These are phyloP conservation scores for Liolophura sinensis DNA, from an alignment of 1,140 invertebrate species.

Conservation along the genomic window DNA sequence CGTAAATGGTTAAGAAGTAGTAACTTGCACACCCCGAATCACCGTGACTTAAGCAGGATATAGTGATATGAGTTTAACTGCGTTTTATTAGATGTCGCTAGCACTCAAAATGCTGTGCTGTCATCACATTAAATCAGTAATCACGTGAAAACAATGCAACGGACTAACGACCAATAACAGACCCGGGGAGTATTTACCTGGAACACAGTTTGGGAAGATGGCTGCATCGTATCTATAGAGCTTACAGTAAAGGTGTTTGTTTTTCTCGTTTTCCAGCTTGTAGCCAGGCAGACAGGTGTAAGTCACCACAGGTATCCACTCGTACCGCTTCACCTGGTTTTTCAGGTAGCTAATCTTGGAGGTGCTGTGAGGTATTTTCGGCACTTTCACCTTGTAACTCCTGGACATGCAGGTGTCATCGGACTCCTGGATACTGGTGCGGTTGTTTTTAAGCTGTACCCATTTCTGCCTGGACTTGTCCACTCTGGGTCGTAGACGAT, in stretches of 20 bases:
- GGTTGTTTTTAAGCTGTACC: background rate
- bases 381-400: slow-evolving; percentile 22
- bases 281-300: slow-evolving; percentile 39
- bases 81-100: too few species aligned
- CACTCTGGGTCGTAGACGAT: background rate
- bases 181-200: slow-evolving; percentile 23
- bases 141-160: too few species aligned
- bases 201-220: slow-evolving; percentile 29
- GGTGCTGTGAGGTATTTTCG: slow-evolving; percentile 24
- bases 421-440: slow-evolving; percentile 11
- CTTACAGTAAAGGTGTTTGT: slow-evolving; percentile 34
- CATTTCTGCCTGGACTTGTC: background rate
- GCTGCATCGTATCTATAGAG: slow-evolving; percentile 29
- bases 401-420: slow-evolving; percentile 23
- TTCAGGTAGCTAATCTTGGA: slow-evolving; percentile 28
- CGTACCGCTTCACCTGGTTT: slow-evolving; percentile 17
- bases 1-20: too few species aligned
- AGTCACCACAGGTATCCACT: slow-evolving; percentile 37
- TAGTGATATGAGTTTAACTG: too few species aligned
- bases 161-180: too few species aligned
- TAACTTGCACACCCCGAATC: too few species aligned
- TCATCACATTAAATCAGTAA: too few species aligned
- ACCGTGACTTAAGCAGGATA: too few species aligned
- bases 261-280: slow-evolving; percentile 22
- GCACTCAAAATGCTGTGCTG: too few species aligned